These are phyloP conservation scores for Elymnias hypermnestra DNA, from an alignment of 1,140 invertebrate genomes.

Conservation along the genomic window DNA sequence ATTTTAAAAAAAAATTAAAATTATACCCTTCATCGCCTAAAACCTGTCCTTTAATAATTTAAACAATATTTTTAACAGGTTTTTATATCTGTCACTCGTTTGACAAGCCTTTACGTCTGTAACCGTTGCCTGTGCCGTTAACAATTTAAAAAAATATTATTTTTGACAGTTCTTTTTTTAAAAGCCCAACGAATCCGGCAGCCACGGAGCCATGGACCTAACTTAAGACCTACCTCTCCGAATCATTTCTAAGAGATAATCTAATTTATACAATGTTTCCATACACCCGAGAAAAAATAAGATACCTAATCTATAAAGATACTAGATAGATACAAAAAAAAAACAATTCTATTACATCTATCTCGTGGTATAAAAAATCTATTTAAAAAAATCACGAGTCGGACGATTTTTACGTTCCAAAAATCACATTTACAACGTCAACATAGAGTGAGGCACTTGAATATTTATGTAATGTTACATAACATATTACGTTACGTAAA, in stretches of 20 bases:
- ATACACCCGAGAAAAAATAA: slow-evolving; percentile 61
- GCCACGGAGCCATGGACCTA: slow-evolving; percentile 44
- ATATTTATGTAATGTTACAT: no score
- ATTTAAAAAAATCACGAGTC: slow-evolving; percentile 37
- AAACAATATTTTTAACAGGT: no score
- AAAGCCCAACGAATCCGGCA: no score
- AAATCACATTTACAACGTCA: slow-evolving; percentile 13
- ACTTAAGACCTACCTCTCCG: slow-evolving; percentile 56
- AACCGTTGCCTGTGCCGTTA: no score
- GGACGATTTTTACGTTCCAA: slow-evolving; percentile 12
- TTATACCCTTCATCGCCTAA: no score
- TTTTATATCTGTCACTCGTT: slow-evolving; percentile 21
- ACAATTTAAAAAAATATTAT: no score
- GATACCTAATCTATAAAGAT: slow-evolving; percentile 53
- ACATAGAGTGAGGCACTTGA: background rate
- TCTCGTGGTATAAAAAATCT: slow-evolving; percentile 46
- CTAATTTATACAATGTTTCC: slow-evolving; percentile 68
- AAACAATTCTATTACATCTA: slow-evolving; percentile 34
- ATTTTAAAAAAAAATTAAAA: no score
- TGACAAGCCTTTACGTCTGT: no score
- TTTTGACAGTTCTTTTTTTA: no score
- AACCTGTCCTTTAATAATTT: no score
- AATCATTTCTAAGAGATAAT: slow-evolving; percentile 57
- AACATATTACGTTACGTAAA: no score
- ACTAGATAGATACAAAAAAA: slow-evolving; percentile 35